Conservation (phyloP, 30 jellyfish, hydroid and myxozoan genomes). For the Sanderia malayensis region DNA sequence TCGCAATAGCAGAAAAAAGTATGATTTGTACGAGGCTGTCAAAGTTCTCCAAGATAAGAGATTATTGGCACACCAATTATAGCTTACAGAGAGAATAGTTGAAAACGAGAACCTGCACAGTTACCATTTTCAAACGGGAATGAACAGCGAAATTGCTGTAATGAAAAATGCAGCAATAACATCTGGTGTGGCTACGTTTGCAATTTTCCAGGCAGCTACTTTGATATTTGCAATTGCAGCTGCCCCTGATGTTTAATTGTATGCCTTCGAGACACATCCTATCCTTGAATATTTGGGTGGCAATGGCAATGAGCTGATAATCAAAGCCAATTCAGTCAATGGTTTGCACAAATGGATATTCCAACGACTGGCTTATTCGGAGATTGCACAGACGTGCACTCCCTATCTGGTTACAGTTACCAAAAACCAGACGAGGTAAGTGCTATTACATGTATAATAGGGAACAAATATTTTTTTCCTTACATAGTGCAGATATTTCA, state of each 20-base stretch:
- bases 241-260: too few species aligned
- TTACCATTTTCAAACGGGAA: not conserved
- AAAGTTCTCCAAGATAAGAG: too few species aligned
- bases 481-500: too few species aligned
- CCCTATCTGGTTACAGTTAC: not conserved
- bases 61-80: not conserved
- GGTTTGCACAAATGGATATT: not conserved
- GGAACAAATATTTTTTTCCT: too few species aligned
- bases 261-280: too few species aligned
- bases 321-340: not conserved
- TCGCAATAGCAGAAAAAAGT: not conserved
- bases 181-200: not conserved
- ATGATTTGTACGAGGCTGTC: not conserved
- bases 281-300: slow-evolving; percentile 6
- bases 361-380: not conserved
- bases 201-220: not conserved
- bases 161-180: not conserved
- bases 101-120: not conserved
- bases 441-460: too few species aligned
- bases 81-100: too few species aligned
- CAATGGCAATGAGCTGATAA: slow-evolving; percentile 26
- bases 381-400: not conserved
- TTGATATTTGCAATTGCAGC: slow-evolving; percentile 1
- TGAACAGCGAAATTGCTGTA: not conserved
- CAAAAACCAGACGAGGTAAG: too few species aligned